A percentile compares a stretch with the other conserved stretches of the same genome.
Evolutionary conservation across 2,888 invertebrate genomes (phyloP).

Genomic region (Trachelus iudaicus): DNA sequence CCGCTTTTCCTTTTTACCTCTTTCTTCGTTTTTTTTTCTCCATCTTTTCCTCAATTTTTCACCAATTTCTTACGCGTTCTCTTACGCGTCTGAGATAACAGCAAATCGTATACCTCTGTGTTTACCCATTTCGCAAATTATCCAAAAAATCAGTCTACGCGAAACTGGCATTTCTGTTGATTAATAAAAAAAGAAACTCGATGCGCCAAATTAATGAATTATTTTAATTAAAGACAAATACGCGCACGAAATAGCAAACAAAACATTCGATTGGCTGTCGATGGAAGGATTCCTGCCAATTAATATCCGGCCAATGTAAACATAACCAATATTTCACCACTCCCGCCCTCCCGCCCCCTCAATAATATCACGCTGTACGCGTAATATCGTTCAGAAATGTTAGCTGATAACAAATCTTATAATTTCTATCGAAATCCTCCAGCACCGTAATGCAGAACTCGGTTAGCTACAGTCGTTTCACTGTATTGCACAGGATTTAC

Average conservation of each 20-base stretch:
- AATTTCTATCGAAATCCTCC: background rate
- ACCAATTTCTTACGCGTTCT: background rate
- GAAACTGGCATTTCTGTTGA: background rate
- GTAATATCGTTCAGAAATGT: background rate
- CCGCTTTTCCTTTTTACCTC: no score
- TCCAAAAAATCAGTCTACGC: no score
- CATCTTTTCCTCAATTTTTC: no score
- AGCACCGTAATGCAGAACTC: background rate
- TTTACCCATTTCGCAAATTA: background rate
- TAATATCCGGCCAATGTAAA: background rate
- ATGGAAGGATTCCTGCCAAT: background rate
- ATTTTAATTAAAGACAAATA: background rate
- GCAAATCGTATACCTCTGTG: no score
- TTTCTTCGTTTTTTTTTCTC: no score
- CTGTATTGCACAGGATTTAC: background rate
- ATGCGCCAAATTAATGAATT: background rate
- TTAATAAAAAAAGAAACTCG: background rate
- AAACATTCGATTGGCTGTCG: background rate
- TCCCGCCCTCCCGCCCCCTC: no score
- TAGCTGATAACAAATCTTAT: background rate
- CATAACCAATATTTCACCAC: background rate
- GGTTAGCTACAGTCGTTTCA: background rate
- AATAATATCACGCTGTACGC: background rate
- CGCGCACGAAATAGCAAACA: background rate
- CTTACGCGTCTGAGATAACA: no score